These are phyloP conservation scores for Sinotaia quadrata DNA, from an alignment of 2,888 invertebrate genomes.

Conservation along the genomic window DNA sequence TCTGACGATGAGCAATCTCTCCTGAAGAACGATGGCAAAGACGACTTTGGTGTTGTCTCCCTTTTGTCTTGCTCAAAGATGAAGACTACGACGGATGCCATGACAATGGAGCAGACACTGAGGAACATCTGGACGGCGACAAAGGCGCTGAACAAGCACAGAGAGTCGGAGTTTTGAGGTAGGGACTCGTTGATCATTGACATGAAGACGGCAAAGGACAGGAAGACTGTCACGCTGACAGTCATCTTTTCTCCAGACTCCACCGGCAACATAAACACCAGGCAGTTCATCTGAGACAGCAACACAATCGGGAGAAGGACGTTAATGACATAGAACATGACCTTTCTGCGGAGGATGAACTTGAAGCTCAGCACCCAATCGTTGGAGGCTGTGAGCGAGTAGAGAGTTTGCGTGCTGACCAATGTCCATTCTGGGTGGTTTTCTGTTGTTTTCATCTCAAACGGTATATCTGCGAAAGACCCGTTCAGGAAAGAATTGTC, in stretches of 20 bases:
- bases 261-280: constrained; percentile 19
- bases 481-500: neutral
- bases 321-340: constrained; percentile 17
- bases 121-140: constrained; percentile 17
- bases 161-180: constrained; percentile 17
- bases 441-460: neutral
- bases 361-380: constrained; percentile 5
- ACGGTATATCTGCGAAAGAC: neutral
- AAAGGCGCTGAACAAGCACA: constrained; percentile 18
- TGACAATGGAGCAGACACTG: constrained; percentile 21
- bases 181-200: constrained; percentile 15
- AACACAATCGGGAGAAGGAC: constrained; percentile 13
- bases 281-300: constrained; percentile 21
- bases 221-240: constrained; percentile 19
- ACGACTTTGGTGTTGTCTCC: neutral
- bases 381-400: neutral
- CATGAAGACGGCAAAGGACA: constrained; percentile 17
- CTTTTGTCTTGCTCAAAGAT: neutral
- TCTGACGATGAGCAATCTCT: too few species aligned
- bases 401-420: neutral
- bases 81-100: constrained; percentile 12
- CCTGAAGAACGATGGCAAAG: neutral
- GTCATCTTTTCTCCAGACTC: constrained; percentile 24
- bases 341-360: neutral
- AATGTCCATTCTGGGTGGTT: constrained; percentile 16